Evolutionary conservation across 1,140 invertebrate genomes (phyloP).

Genomic region (Danaus melanippus): DNA sequence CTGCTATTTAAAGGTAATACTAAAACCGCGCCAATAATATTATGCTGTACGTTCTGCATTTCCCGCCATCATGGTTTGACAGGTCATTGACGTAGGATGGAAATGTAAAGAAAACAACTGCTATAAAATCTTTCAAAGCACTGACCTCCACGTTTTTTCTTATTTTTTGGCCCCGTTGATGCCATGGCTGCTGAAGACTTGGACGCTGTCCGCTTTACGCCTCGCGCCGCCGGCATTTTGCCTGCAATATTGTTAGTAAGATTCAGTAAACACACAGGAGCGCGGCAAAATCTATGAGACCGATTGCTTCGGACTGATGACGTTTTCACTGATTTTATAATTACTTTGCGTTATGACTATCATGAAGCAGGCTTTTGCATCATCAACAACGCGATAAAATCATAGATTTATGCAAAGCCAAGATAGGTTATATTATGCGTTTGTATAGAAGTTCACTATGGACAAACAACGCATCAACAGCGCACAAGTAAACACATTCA

Average conservation of each 20-base stretch:
- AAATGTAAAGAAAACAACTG: slow-evolving; percentile 68
- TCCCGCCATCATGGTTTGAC: slow-evolving; percentile 69
- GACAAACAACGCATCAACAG: slow-evolving; percentile 58
- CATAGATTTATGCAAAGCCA: slow-evolving; percentile 59
- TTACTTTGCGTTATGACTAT: slow-evolving; percentile 48
- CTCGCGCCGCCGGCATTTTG: slow-evolving; percentile 64
- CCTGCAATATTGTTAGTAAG: slow-evolving; percentile 63
- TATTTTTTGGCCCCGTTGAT: slow-evolving; percentile 53
- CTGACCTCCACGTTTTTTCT: slow-evolving; percentile 67
- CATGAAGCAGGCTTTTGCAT: slow-evolving; percentile 42
- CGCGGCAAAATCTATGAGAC: slow-evolving; percentile 46
- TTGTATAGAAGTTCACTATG: slow-evolving; percentile 60
- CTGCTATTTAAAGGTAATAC: slow-evolving; percentile 11
- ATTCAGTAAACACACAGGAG: slow-evolving; percentile 57
- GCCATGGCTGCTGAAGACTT: slow-evolving; percentile 49
- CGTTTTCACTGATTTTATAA: slow-evolving; percentile 56
- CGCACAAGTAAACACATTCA: slow-evolving; percentile 24
- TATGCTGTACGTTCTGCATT: slow-evolving; percentile 32
- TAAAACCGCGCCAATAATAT: slow-evolving; percentile 24
- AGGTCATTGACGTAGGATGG: slow-evolving; percentile 64
- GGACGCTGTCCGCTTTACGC: slow-evolving; percentile 61
- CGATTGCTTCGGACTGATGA: slow-evolving; percentile 44
- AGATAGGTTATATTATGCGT: slow-evolving; percentile 70
- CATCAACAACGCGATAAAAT: slow-evolving; percentile 55
- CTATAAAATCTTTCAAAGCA: slow-evolving; percentile 30